Conservation (phyloP, 37 sponge, comb jelly and placozoan genomes). For the Agelas oroides region DNA sequence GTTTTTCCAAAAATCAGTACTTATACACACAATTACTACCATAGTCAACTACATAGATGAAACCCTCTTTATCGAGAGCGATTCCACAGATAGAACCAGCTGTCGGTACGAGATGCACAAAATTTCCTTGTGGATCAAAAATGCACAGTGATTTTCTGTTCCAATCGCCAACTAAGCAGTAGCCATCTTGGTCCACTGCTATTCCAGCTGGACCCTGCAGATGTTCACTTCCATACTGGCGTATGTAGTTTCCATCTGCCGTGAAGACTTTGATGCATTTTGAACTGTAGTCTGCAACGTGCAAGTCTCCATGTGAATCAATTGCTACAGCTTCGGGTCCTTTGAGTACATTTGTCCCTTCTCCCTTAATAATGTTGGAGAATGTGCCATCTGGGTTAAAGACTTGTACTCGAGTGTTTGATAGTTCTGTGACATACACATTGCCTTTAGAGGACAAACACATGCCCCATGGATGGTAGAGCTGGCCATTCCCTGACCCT, state of each 20-base stretch:
- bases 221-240: constrained; percentile 6
- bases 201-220: constrained; percentile 42
- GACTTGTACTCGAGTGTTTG: constrained; percentile 32
- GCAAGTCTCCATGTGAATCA: constrained; percentile 27
- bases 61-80: constrained; percentile 29
- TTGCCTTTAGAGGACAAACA: constrained; percentile 19
- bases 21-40: neutral
- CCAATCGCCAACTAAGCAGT: neutral
- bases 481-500: constrained; percentile 39
- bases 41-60: neutral
- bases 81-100: neutral
- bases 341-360: neutral
- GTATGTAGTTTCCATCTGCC: constrained; percentile 18
- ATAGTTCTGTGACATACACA: constrained; percentile 22
- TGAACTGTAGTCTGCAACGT: constrained; percentile 18
- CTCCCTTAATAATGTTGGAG: neutral
- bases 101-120: neutral
- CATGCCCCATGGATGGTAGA: constrained; percentile 38
- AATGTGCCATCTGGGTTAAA: constrained; percentile 45
- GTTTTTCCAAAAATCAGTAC: constrained; percentile 9
- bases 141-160: neutral
- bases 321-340: constrained; percentile 42
- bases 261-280: constrained; percentile 35
- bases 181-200: constrained; percentile 40
- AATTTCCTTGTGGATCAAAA: neutral